These are phyloP conservation scores for Bombus fervidus DNA, from an alignment of 1,140 invertebrate species.

Conservation along the genomic window DNA sequence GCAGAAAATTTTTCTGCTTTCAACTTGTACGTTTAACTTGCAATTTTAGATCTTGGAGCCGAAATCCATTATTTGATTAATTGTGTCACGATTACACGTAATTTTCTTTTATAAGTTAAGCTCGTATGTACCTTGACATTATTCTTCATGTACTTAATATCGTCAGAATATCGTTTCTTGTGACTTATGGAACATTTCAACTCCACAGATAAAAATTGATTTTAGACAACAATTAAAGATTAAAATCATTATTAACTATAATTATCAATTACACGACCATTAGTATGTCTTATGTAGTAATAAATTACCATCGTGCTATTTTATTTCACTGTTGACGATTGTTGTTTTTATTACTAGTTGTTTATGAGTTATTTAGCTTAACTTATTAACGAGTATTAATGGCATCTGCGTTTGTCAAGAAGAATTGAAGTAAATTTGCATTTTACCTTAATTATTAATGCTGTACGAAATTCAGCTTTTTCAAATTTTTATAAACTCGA, in stretches of 20 bases:
- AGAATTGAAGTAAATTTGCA: slow-evolving; percentile 75
- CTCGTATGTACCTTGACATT: slow-evolving; percentile 67
- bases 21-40: slow-evolving; percentile 68
- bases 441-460: slow-evolving; percentile 75
- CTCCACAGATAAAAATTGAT: slow-evolving; percentile 80
- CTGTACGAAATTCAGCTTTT: slow-evolving; percentile 64
- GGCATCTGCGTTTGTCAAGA: slow-evolving; percentile 76
- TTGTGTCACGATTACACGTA: slow-evolving; percentile 57
- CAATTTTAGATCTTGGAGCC: slow-evolving; percentile 73
- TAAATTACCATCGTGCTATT: slow-evolving; percentile 75
- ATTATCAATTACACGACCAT: slow-evolving; percentile 78
- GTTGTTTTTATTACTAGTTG: slow-evolving; percentile 75
- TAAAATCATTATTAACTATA: slow-evolving; percentile 82
- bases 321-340: slow-evolving; percentile 70
- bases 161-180: slow-evolving; percentile 39
- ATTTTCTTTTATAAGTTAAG: slow-evolving; percentile 61
- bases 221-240: slow-evolving; percentile 81
- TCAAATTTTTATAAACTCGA: slow-evolving; percentile 52
- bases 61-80: slow-evolving; percentile 66
- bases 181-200: slow-evolving; percentile 61
- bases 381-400: slow-evolving; percentile 79
- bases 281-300: slow-evolving; percentile 76
- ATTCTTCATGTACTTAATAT: slow-evolving; percentile 39
- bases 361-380: slow-evolving; percentile 78
- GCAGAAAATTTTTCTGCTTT: slow-evolving; percentile 68